These are phyloP conservation scores for Pseudoips prasinana DNA, from an alignment of 2,888 invertebrate genomes.

Conservation along the genomic window DNA sequence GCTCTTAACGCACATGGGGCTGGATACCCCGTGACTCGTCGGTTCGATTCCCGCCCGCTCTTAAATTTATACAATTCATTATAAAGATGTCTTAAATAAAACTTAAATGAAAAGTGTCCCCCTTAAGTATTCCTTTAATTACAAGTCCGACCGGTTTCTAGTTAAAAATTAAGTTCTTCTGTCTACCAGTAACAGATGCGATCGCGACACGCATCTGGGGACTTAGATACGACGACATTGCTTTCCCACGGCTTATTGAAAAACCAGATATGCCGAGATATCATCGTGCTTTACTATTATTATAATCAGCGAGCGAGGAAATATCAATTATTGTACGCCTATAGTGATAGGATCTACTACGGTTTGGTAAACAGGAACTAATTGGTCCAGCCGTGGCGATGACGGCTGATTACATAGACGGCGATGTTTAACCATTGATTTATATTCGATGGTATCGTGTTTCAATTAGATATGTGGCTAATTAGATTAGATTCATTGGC, in stretches of 20 bases:
- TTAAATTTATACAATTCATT: no score
- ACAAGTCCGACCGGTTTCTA: slow-evolving; percentile 50
- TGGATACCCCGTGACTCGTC: no score
- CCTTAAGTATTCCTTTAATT: no score
- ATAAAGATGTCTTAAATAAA: no score
- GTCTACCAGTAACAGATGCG: slow-evolving; percentile 53
- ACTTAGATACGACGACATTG: slow-evolving; percentile 43
- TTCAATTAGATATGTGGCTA: slow-evolving; percentile 32
- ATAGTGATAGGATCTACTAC: slow-evolving; percentile 30
- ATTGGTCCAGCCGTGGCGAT: slow-evolving; percentile 37
- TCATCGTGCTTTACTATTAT: slow-evolving; percentile 44
- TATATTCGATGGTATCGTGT: slow-evolving; percentile 35
- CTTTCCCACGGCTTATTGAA: slow-evolving; percentile 69
- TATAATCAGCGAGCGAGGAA: slow-evolving; percentile 53
- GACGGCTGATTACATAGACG: slow-evolving; percentile 33
- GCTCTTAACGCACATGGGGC: no score
- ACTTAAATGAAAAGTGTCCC: no score
- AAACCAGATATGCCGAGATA: slow-evolving; percentile 50
- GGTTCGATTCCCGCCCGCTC: no score
- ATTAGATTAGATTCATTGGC: slow-evolving; percentile 30
- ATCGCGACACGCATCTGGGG: slow-evolving; percentile 43
- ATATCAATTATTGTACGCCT: slow-evolving; percentile 47
- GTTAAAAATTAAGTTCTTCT: slow-evolving; percentile 61
- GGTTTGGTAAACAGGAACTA: slow-evolving; percentile 39
- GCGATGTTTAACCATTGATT: slow-evolving; percentile 31